phyloP scores from a whole-genome alignment of 2,113 vertebrate genomes.

The Meles meles region DNA sequence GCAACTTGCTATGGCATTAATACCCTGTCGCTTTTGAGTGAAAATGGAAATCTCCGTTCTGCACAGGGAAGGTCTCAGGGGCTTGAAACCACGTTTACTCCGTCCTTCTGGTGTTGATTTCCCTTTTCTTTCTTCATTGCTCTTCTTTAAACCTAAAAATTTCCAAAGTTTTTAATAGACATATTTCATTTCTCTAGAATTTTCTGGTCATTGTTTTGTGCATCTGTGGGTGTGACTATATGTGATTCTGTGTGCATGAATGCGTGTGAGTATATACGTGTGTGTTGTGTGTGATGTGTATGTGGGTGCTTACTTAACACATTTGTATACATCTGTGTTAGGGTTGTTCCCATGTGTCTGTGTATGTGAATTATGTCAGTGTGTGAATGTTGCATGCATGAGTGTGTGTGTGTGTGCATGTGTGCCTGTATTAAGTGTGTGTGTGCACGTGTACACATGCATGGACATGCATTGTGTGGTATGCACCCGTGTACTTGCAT shows the following conservation, averaged over 20 bases:
- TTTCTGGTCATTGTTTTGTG: not conserved
- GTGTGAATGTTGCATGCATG: not conserved
- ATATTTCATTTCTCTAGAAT: not conserved
- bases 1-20: not conserved
- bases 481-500: no score
- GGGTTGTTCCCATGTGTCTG: not conserved
- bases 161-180: not conserved
- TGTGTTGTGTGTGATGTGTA: fast-evolving
- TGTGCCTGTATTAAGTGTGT: not conserved
- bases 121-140: not conserved
- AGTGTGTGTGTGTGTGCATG: not conserved
- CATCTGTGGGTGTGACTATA: not conserved
- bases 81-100: not conserved
- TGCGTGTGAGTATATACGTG: not conserved
- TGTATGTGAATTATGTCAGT: not conserved
- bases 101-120: not conserved
- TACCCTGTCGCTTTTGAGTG: not conserved
- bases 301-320: not conserved
- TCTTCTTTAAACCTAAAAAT: not conserved
- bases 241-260: no score
- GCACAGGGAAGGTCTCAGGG: not conserved
- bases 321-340: not conserved
- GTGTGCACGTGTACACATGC: not conserved
- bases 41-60: not conserved
- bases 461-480: not conserved